phyloP scores from a whole-genome alignment of 1,140 invertebrate genomes.

The Aplysia californica region DNA sequence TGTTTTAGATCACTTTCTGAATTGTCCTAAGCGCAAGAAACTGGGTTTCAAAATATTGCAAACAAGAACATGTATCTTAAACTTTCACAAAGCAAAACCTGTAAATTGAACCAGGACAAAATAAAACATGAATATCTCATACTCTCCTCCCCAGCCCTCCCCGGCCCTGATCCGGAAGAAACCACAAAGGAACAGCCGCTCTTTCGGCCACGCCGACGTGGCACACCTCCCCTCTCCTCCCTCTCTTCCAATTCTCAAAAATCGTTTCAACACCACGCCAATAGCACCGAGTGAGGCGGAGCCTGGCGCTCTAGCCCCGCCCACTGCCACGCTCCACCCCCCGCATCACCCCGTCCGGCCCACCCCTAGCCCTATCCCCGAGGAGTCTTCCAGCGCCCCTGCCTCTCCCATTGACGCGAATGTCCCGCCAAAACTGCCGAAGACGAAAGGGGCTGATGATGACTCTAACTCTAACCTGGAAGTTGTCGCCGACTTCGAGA shows the following conservation, averaged over 20 bases:
- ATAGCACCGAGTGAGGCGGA: not conserved
- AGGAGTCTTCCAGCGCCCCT: not conserved
- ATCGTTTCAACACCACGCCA: constrained; percentile 10
- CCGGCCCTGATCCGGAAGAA: constrained; percentile 14
- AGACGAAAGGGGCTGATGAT: too few relatives aligned
- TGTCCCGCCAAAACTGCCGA: too few relatives aligned
- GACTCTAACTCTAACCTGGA: too few relatives aligned
- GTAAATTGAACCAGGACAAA: too few relatives aligned
- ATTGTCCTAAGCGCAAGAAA: too few relatives aligned
- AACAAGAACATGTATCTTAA: too few relatives aligned
- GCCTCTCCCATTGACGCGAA: too few relatives aligned
- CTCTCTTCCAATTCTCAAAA: constrained; percentile 22
- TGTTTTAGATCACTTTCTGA: too few relatives aligned
- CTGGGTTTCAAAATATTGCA: too few relatives aligned
- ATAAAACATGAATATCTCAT: too few relatives aligned
- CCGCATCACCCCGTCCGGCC: constrained; percentile 6
- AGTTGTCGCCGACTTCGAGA: constrained; percentile 29
- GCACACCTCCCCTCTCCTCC: not conserved
- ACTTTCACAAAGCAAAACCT: too few relatives aligned
- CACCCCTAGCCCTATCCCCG: constrained; percentile 14
- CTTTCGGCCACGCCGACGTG: constrained; percentile 8
- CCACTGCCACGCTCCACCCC: not conserved
- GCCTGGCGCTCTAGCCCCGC: not conserved
- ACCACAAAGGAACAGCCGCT: not conserved
- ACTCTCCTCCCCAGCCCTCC: not conserved